Base-by-base conservation (phyloP, 2,888 invertebrate genomes). In the Palloptera scutellata region DNA sequence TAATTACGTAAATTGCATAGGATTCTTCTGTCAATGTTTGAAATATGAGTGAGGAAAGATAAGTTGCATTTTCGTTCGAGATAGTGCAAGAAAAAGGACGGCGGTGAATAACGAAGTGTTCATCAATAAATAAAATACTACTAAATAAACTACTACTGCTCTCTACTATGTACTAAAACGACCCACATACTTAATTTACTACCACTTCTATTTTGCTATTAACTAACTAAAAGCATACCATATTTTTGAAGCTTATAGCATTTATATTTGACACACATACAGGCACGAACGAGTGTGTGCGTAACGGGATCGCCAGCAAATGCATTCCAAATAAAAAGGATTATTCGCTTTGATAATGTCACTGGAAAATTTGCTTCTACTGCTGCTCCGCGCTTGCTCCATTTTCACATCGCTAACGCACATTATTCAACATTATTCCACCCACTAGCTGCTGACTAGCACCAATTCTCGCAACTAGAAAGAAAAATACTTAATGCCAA, bases 91-190 rank as follows among this genome's bases (percentile, higher is more conserved):
- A 30, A 30, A 30, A 30, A 30, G 30, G 30, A 6, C 2, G 30
- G 2, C 6, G 30, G 30, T 30, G 2, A 30, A 30, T 30, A 6
- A 30, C 2, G 6, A 30, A 30, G 3, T 8, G 5, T n/a, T 48
- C 48, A 48, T 48, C 48, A 48, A 48, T 48, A 48, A 48, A 48
- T 48, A 48, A 48, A 48, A 15, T n/a, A 45, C 45, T 13, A 13
- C 45, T 13, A 45, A 45, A 10, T 12, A 10, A 13, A 12, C 48
- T 13, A n/a, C 48, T 15, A 48, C 13, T 48, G 10, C 48, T 48
- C 5, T n/a, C n/a, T 48, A 15, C 48, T 48, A 9, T 48, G 48
- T 48, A 13, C 8, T 30, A 30, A 30, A 48, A 11, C 48, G n/a
- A 9, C 13, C 13, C 13, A 8, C 13, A 48, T 48, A 48, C 5